Evolutionary conservation across 1,140 invertebrate species (phyloP).

Genomic region (Platorchestia sp.): DNA sequence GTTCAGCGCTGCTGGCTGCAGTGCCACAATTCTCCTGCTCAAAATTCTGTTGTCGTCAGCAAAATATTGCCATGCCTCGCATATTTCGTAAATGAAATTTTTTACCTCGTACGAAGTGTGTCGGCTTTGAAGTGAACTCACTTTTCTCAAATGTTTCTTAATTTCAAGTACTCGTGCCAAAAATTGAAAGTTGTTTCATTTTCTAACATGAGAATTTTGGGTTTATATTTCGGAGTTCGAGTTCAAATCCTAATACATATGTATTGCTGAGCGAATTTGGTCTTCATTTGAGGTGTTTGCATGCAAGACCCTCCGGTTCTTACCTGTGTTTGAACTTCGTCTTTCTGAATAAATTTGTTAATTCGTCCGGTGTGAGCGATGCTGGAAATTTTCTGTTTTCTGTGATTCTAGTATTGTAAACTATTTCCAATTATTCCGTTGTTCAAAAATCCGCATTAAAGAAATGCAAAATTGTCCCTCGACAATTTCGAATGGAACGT

Average conservation of each 20-base stretch:
- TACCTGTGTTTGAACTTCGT: too few species aligned
- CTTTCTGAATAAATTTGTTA: too few species aligned
- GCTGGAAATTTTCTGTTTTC: too few species aligned
- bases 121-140: neutral
- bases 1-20: neutral
- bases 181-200: neutral
- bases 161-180: neutral
- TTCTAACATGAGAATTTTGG: neutral
- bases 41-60: neutral
- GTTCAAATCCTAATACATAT: neutral
- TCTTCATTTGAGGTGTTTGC: too few species aligned
- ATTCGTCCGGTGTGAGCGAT: too few species aligned
- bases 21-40: neutral
- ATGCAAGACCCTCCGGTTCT: too few species aligned
- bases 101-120: neutral
- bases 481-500: neutral
- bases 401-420: too few species aligned
- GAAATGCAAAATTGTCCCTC: neutral
- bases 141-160: neutral
- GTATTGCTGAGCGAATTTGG: neutral
- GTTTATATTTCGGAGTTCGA: neutral
- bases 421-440: too few species aligned
- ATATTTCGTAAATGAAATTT: neutral
- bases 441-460: too few species aligned
- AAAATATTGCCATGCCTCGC: neutral